These are phyloP conservation scores for Odontamblyopus lacepedii DNA, from an alignment of 2,797 vertebrate genomes.

Conservation along the genomic window DNA sequence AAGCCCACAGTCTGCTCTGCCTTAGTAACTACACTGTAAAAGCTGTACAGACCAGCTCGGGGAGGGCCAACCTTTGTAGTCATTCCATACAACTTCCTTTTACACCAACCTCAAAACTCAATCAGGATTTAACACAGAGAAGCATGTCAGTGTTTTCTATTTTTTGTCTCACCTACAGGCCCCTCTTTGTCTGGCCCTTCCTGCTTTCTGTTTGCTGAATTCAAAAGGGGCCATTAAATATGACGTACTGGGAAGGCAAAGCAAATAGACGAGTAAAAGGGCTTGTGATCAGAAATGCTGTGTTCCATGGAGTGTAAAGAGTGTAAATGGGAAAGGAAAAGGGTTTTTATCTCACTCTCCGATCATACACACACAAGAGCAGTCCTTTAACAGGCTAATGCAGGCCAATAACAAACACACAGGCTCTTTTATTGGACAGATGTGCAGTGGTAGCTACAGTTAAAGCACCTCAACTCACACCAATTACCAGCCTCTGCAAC, in stretches of 20 bases:
- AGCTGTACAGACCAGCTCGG: constrained; percentile 42
- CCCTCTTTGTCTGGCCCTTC: constrained; percentile 55
- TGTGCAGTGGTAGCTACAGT: constrained; percentile 33
- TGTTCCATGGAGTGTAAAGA: constrained; percentile 24
- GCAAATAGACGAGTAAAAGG: constrained; percentile 17
- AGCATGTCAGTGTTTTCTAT: constrained; percentile 22
- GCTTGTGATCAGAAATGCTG: constrained; percentile 17
- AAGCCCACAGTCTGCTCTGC: constrained; percentile 45
- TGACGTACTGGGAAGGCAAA: constrained; percentile 55
- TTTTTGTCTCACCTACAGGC: constrained; percentile 20
- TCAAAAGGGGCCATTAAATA: constrained; percentile 61
- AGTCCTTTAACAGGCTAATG: constrained; percentile 22
- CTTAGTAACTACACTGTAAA: constrained; percentile 56
- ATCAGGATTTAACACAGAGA: constrained; percentile 28
- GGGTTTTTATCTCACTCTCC: constrained; percentile 45
- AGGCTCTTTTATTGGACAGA: constrained; percentile 25
- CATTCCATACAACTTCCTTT: constrained; percentile 16
- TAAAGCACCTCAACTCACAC: constrained; percentile 28
- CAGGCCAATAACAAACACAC: constrained; percentile 36
- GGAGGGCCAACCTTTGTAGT: constrained; percentile 26
- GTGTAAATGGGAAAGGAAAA: constrained; percentile 48
- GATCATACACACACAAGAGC: constrained; percentile 24
- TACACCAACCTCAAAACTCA: constrained; percentile 25
- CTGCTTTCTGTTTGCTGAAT: constrained; percentile 45
- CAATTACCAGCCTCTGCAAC: constrained; percentile 10